Conservation (phyloP, 2,113 vertebrate species). For the Cyanoliseus patagonus region DNA sequence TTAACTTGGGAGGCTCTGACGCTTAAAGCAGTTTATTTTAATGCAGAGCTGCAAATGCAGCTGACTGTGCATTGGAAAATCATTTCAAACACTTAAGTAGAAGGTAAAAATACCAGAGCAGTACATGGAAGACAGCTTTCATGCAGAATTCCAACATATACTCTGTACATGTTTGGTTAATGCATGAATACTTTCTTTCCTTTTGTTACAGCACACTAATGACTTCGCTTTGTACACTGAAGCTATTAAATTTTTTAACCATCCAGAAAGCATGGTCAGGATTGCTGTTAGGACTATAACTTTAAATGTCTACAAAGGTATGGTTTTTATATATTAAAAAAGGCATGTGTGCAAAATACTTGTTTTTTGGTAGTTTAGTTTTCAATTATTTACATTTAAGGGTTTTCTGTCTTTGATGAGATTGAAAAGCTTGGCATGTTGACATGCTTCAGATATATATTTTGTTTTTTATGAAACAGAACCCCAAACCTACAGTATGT, state of each 20-base stretch:
- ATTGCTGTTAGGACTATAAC: constrained; percentile 98
- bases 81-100: not conserved
- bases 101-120: not conserved
- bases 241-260: constrained; percentile 99
- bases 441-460: not conserved
- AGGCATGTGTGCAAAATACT: not conserved
- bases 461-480: not conserved
- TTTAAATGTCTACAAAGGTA: constrained; percentile 99
- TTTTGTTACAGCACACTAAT: constrained; percentile 93
- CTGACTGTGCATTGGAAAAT: not conserved
- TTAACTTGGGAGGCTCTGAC: not conserved
- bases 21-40: not conserved
- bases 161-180: not conserved
- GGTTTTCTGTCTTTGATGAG: not conserved
- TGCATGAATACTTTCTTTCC: not conserved
- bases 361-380: not conserved
- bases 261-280: constrained; percentile 99
- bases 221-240: constrained; percentile 99
- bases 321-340: constrained; percentile 44
- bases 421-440: not conserved
- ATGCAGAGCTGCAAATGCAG: not conserved
- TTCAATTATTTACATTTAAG: not conserved
- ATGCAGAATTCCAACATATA: not conserved
- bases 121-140: not conserved
- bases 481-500: not conserved